phyloP scores from a whole-genome alignment of 2,888 invertebrate genomes.

The Hanleya hanleyi region DNA sequence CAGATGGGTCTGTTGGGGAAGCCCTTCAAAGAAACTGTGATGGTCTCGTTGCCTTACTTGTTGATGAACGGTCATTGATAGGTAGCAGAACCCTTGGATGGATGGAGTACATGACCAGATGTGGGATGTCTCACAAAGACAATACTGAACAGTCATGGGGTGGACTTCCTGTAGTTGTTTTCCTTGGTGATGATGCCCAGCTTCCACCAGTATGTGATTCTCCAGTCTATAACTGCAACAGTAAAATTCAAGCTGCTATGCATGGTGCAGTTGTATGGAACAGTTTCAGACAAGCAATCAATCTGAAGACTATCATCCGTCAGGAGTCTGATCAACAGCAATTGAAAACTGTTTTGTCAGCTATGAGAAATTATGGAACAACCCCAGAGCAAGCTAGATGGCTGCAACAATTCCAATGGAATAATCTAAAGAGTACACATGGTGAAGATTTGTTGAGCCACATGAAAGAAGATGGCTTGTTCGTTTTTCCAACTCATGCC shows the following conservation, averaged over 20 bases:
- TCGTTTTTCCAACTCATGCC: neutral
- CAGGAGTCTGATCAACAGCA: neutral
- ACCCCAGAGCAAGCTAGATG: neutral
- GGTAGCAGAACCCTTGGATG: constrained; percentile 30
- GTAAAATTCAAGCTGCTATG: neutral
- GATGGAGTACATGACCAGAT: constrained; percentile 28
- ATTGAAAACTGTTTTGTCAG: neutral
- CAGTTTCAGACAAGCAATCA: neutral
- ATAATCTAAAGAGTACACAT: constrained; percentile 15
- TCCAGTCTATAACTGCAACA: too few species aligned
- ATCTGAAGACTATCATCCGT: neutral
- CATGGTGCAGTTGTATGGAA: neutral
- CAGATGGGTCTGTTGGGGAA: constrained; percentile 26
- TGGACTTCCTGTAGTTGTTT: too few species aligned
- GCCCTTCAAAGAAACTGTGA: constrained; percentile 31
- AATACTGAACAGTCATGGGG: constrained; percentile 26
- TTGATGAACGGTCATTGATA: constrained; percentile 39
- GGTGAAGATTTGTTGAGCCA: constrained; percentile 14
- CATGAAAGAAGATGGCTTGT: constrained; percentile 8
- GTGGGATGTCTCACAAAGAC: constrained; percentile 15
- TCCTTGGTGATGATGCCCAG: too few species aligned
- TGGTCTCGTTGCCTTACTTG: constrained; percentile 31
- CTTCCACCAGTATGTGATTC: too few species aligned
- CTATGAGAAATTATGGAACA: neutral
- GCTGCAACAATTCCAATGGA: neutral